Evolutionary conservation across 2,797 vertebrate species (phyloP), one percentile per base, ranked within the genome.

Genomic region (Propithecus deckenii): DNA sequence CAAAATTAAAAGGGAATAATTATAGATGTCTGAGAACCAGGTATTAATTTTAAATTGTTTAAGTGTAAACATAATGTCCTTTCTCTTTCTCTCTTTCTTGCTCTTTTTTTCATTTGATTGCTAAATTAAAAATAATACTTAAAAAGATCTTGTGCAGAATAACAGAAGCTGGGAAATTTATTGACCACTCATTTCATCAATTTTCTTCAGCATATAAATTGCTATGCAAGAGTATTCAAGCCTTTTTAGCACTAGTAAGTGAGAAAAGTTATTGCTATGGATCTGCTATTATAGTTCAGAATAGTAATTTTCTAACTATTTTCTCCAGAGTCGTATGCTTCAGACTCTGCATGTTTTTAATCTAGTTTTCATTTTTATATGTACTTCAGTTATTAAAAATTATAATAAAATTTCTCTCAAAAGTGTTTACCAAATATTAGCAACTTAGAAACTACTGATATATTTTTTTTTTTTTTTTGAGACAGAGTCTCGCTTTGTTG

Each of bases 261-360:
- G 86, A 84, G 63, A 48, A 79, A 94, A 94, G 25, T 38, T 85
- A 94, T 92, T 81, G 67, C 43, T 88, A 23, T 93, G 32, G 20
- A 81, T 89, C 30, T 35, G 38, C 35, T 78, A 59, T 38, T 88
- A 89, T 43, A 91, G 15, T 55, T 15, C 14, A 84, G 38, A 95
- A 65, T 71, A 92, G 72, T 59, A 74, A 78, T 96, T 93, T 91
- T 91, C 10, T 76, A 94, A 87, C 57, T 79, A 50, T 92, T 95
- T 92, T 95, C 59, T 92, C 35, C 69, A 22, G 3, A 91, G 30
- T 32, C 46, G 9, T 96, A 48, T 91, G 57, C 41, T 93, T 95
- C 67, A 93, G 84, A 80, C 55, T 95, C 57, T 94, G 35, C 17
- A 89, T 74, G 94, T 43, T 93, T 93, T 94, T 25, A 89, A 95